phyloP scores from a whole-genome alignment of 1,140 invertebrate species.

The Drosophila micromelanica region DNA sequence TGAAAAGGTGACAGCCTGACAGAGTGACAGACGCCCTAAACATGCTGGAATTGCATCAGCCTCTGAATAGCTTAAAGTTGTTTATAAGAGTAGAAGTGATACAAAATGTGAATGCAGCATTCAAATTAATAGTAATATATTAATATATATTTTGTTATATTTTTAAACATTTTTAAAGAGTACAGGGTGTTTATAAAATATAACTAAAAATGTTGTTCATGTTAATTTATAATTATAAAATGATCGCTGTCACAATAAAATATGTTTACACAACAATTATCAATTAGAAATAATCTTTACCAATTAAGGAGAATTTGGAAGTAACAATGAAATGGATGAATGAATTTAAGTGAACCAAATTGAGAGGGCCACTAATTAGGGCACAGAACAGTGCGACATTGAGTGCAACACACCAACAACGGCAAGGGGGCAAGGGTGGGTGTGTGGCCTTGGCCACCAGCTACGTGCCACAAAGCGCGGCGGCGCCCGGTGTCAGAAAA shows the following conservation, averaged over 20 bases:
- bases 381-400: background rate
- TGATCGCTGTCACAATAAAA: no score
- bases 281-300: background rate
- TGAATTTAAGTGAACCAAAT: constrained; percentile 33
- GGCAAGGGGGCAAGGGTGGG: background rate
- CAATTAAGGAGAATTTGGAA: constrained; percentile 11
- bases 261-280: no score
- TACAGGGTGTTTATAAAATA: no score
- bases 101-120: no score
- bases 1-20: constrained; percentile 34
- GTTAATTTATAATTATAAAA: no score
- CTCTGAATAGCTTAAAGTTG: background rate
- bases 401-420: background rate
- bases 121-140: no score
- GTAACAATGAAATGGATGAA: constrained; percentile 33
- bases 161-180: no score
- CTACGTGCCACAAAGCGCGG: background rate
- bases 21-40: constrained; percentile 12
- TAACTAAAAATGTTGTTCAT: no score
- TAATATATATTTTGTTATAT: no score
- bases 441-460: background rate
- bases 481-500: background rate
- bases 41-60: background rate
- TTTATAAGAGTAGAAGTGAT: no score
- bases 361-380: constrained; percentile 57